phyloP scores from a whole-genome alignment of 2,797 vertebrate genomes.

The Phrynocephalus vlangalii region DNA sequence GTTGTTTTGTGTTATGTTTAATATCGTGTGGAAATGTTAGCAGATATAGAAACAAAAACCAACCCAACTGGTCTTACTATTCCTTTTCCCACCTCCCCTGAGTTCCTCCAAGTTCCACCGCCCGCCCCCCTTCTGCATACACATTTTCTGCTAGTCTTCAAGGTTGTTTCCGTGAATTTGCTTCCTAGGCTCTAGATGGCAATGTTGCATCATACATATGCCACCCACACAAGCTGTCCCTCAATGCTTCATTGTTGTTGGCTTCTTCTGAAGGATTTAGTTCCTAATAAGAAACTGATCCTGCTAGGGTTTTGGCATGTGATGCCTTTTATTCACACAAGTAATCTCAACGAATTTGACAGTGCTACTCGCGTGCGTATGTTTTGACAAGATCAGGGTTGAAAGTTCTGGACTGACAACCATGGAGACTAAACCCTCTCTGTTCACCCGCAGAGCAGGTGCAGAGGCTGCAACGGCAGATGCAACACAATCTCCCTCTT shows the following conservation, averaged over 20 bases:
- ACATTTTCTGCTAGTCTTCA: not conserved
- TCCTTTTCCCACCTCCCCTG: not conserved
- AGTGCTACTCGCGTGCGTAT: conserved; percentile 7
- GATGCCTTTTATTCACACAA: conserved; percentile 26
- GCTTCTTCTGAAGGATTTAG: conserved; percentile 25
- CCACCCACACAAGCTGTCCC: not conserved
- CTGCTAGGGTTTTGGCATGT: conserved; percentile 4
- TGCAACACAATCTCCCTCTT: conserved; percentile 15
- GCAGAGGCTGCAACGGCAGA: conserved; percentile 18
- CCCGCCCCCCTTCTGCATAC: not conserved
- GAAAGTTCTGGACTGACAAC: conserved; percentile 26
- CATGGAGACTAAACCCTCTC: conserved; percentile 29
- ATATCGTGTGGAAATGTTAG: not conserved
- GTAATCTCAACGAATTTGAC: conserved; percentile 6
- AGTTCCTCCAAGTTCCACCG: fast-evolving
- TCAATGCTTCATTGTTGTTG: conserved; percentile 15
- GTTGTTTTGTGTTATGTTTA: no score
- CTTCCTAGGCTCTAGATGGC: conserved; percentile 68
- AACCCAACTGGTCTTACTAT: no score
- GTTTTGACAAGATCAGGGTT: conserved; percentile 26
- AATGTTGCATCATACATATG: conserved; percentile 50
- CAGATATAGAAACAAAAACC: not conserved
- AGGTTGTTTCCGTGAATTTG: not conserved
- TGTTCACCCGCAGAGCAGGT: conserved; percentile 20
- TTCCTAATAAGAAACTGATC: conserved; percentile 27